phyloP scores from a whole-genome alignment of 2,888 invertebrate species.

The Laothoe populi region DNA sequence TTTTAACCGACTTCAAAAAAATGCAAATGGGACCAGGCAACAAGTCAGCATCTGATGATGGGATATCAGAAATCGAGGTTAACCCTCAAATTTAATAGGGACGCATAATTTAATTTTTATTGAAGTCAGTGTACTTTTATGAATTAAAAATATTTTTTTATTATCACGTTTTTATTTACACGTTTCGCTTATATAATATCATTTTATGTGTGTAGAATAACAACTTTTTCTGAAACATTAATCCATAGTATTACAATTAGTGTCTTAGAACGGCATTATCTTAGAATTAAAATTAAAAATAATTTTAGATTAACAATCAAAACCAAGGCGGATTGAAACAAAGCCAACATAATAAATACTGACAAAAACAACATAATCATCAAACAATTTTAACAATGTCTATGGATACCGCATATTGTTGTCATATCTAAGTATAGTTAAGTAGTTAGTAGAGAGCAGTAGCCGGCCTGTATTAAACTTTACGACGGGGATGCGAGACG shows the following conservation, averaged over 20 bases:
- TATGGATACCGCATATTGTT: constrained; percentile 35
- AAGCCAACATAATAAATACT: not conserved
- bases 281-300: not conserved
- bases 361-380: not conserved
- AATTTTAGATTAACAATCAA: not conserved
- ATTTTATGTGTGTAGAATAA: not conserved
- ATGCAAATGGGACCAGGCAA: too few species aligned
- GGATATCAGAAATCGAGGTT: too few species aligned
- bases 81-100: too few species aligned
- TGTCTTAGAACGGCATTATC: not conserved
- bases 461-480: constrained; percentile 77
- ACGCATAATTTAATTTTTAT: too few species aligned
- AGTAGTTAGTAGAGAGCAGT: constrained; percentile 52
- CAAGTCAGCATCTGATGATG: too few species aligned
- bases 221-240: not conserved
- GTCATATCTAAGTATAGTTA: constrained; percentile 39
- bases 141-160: too few species aligned
- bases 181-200: not conserved
- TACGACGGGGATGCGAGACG: constrained; percentile 80
- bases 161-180: not conserved
- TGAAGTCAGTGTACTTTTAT: too few species aligned
- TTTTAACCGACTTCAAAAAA: too few species aligned
- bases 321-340: not conserved
- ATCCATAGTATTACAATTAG: not conserved
- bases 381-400: constrained; percentile 44